Base-by-base conservation (phyloP, 2,888 invertebrate genomes). In the Plebejus anna region DNA sequence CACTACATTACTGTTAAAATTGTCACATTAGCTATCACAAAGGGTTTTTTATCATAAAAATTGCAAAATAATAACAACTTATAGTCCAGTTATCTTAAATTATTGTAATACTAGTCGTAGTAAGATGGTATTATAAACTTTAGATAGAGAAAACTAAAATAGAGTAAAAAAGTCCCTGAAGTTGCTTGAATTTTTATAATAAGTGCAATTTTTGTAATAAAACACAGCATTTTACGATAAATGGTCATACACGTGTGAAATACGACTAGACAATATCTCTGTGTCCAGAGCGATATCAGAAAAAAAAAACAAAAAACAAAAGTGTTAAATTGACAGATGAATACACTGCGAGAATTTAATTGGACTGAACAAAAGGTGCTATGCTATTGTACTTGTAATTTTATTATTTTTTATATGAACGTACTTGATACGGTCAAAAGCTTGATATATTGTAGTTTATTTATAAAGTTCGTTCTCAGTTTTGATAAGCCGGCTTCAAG, bases 361-460 rank as follows among this genome's bases (percentile, higher is more conserved):
- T 73, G 73, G 73, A 13, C 51, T 28, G 73, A 51, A 73, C 73
- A 73, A 73, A 73, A 73, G 73, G 73, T 51, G 73, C 32, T 55
- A 28, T 6, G 73, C 51, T 55, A 28, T 51, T 55, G 22, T 55
- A 42, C n/a, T 38, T 70, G 36, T n/a, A 47, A 42, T 72, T 72
- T 72, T 72, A n/a, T 72, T 72, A 22, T 72, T 47, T 72, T 47
- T 47, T 38, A 72, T 38, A 72, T 22, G 22, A 42, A 11, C 47
- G 47, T 28, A 51, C 47, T 71, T 47, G 71, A 47, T 42, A 28
- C 28, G 22, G 51, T 72, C 28, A 16, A 51, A 59, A 28, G 11
- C 61, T 61, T 61, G 61, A 61, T 28, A 61, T 61, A 66, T 66
- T 32, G 28, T 4, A 36, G 66, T 36, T 36, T 66, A 66, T 66